These are phyloP conservation scores for Sardina pilchardus DNA, from an alignment of 2,113 vertebrate species.

Conservation along the genomic window DNA sequence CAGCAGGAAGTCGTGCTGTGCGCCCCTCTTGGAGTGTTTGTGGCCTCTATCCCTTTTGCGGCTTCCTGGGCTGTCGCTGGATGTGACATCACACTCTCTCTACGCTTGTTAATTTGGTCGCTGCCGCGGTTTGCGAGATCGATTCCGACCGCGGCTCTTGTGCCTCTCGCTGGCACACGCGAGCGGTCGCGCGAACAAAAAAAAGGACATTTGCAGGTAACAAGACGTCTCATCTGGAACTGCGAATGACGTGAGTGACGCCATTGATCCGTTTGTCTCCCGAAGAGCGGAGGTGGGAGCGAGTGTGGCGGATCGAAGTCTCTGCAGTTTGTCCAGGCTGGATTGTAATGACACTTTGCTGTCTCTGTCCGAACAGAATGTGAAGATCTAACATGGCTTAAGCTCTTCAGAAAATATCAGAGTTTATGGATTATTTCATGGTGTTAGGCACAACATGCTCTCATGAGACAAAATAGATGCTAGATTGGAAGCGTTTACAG, in stretches of 20 bases:
- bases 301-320: conserved; percentile 54
- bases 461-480: background rate
- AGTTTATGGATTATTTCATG: background rate
- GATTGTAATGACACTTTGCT: background rate
- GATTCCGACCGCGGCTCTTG: background rate
- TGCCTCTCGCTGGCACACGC: background rate
- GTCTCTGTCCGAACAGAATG: background rate
- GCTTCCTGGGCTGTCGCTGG: background rate
- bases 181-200: conserved; percentile 57
- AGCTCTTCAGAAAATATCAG: background rate
- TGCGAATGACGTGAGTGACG: conserved; percentile 78
- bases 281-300: background rate
- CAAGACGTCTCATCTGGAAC: conserved; percentile 70
- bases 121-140: conserved; percentile 2
- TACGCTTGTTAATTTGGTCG: background rate
- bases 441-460: background rate
- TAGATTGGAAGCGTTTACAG: background rate
- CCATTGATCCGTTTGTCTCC: conserved; percentile 72
- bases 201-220: conserved; percentile 61
- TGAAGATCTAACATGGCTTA: background rate
- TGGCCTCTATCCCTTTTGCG: background rate
- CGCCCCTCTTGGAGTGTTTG: background rate
- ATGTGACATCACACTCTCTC: background rate
- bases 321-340: conserved; percentile 39
- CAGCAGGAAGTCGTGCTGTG: background rate